Base-by-base conservation (phyloP, 2,113 vertebrate genomes). In the Oxyruncus cristatus region DNA sequence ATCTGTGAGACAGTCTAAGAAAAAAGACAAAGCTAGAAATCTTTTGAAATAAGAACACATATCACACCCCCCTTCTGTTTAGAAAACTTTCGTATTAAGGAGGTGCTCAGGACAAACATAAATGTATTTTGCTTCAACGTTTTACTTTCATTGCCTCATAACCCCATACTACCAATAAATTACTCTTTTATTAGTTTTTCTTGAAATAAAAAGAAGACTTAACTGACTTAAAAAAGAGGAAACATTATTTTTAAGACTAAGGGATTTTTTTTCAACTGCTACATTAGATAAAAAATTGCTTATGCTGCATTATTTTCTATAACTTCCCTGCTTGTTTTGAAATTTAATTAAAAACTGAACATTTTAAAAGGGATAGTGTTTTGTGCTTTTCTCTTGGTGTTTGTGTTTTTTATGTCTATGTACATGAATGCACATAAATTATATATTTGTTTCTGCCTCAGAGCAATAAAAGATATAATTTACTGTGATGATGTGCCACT, bases 291-390 rank as follows among this genome's bases (percentile, higher is more conserved):
- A 94, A 94, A 91, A 61, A 86, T 49, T 33, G 39, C 32, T 68
- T 59, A 28, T 80, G 11, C 11, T 66, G 44, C 81, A 52, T 73
- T 70, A 24, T 88, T 95, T 94, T 87, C 59, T 88, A 9, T 53
- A 90, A 39, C 70, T 59, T 88, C 13, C 14, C 13, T 33, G 5
- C n/a, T 67, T 84, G 17, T 92, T 95, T 86, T 59, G 28, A 92
- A 90, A 23, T 74, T 55, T 59, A 93, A 94, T 93, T 95, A 88
- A 94, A 92, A 93, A 3, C 27, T 27, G 14, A 84, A 66, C 39
- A 63, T 95, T 79, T 92, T 2, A 46, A 68, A 94, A 93, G 58
- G 14, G 42, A n/a, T 49, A 52, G n/a, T 35, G 2, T 6, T 49
- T 95, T 13, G 41, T 41, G 35, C 19, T 89, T 90, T 89, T 90